phyloP scores from a whole-genome alignment of 2,888 invertebrate species.

The Pseudococcus jackbeardsleyi region DNA sequence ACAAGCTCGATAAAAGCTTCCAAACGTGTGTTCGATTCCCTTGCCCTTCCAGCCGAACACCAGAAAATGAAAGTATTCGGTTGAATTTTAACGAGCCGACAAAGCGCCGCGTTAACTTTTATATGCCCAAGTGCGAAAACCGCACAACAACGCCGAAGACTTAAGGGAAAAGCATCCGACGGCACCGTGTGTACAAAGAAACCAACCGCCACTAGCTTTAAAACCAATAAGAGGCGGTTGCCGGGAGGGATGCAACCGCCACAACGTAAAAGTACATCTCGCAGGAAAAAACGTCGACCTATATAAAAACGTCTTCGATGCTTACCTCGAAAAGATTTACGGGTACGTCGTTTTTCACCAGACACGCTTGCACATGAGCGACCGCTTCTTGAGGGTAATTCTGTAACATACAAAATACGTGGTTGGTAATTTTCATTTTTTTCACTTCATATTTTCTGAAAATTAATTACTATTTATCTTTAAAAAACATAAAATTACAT shows the following conservation, averaged over 20 bases:
- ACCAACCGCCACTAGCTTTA: not conserved
- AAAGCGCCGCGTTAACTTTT: not conserved
- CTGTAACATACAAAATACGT: slow-evolving; percentile 76
- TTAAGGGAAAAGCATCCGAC: not conserved
- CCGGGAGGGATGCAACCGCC: not conserved
- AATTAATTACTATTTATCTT: too few species aligned
- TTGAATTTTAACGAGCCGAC: slow-evolving; percentile 25
- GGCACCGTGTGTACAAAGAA: not conserved
- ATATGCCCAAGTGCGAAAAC: not conserved
- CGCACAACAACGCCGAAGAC: not conserved
- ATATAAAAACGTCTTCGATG: slow-evolving; percentile 60
- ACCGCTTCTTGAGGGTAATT: slow-evolving; percentile 98
- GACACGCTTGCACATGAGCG: slow-evolving; percentile 96
- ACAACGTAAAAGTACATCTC: not conserved
- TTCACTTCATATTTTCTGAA: not conserved
- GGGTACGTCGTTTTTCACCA: slow-evolving; percentile 97
- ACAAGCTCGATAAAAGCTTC: slow-evolving; percentile 35
- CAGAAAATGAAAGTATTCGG: not conserved
- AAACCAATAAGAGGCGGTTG: not conserved
- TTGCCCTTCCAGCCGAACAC: not conserved
- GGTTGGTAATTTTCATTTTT: not conserved
- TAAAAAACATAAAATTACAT: too few species aligned
- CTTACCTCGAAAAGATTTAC: slow-evolving; percentile 96
- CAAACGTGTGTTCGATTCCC: not conserved
- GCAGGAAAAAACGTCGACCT: not conserved